Conservation (phyloP, 2,888 invertebrate genomes). For the Pardosa pseudoannulata region DNA sequence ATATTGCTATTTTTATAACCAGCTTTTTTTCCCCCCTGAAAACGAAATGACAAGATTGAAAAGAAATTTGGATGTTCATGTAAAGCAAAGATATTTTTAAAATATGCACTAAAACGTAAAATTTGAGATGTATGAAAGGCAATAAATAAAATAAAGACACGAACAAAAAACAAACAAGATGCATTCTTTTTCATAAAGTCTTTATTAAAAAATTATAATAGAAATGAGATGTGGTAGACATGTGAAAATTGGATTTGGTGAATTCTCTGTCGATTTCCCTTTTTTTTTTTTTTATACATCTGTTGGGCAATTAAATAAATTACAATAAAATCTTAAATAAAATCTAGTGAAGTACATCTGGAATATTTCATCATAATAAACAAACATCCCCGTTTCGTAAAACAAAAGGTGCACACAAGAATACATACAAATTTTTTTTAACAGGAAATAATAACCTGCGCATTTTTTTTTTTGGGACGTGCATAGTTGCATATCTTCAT, state of each 20-base stretch:
- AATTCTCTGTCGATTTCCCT: background rate
- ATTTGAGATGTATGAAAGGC: too few relatives aligned
- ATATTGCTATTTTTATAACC: too few relatives aligned
- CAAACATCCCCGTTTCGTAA: conserved; percentile 51
- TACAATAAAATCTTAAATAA: conserved; percentile 33
- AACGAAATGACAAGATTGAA: too few relatives aligned
- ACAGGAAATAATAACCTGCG: background rate
- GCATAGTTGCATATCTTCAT: conserved; percentile 18
- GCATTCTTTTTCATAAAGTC: background rate
- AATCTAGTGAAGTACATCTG: conserved; percentile 33
- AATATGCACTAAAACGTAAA: too few relatives aligned
- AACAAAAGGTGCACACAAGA: conserved; percentile 42
- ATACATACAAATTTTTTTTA: conserved; percentile 23
- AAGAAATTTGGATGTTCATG: too few relatives aligned
- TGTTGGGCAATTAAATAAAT: background rate
- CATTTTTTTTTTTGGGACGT: background rate
- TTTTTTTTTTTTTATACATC: background rate
- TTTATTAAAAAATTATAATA: conserved; percentile 19
- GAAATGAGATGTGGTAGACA: conserved; percentile 19
- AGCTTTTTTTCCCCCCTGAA: too few relatives aligned
- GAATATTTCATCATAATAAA: conserved; percentile 40
- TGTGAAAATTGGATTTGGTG: conserved; percentile 5
- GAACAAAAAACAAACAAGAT: background rate
- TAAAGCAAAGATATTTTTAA: too few relatives aligned
- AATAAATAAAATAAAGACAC: too few relatives aligned